These are phyloP conservation scores for Apantesis nais DNA, from an alignment of 2,888 invertebrate genomes.

Conservation along the genomic window DNA sequence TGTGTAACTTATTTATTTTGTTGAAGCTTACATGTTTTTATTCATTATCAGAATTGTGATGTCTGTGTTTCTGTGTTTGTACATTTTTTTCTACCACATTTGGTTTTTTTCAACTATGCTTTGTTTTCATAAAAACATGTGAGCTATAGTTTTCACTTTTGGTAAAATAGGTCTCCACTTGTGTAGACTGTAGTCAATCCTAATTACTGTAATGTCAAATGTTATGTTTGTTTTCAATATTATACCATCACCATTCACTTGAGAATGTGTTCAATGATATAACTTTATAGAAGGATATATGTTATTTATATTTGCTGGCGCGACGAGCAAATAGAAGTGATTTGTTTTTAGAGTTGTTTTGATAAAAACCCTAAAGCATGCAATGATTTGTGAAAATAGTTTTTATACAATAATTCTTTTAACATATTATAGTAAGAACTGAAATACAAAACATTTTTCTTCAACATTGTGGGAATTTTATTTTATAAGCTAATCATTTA, in stretches of 20 bases:
- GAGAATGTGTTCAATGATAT: slow-evolving; percentile 43
- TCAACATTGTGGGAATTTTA: slow-evolving; percentile 56
- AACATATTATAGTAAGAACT: slow-evolving; percentile 72
- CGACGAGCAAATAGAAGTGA: slow-evolving; percentile 56
- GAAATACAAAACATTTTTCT: slow-evolving; percentile 73
- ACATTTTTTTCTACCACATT: slow-evolving; percentile 36
- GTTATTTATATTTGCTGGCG: slow-evolving; percentile 51
- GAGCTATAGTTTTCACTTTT: slow-evolving; percentile 32
- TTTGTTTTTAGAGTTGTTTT: slow-evolving; percentile 73
- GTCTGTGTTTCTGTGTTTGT: slow-evolving; percentile 35
- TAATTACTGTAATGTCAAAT: slow-evolving; percentile 35
- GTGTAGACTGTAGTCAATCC: slow-evolving; percentile 30
- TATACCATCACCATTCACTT: slow-evolving; percentile 33
- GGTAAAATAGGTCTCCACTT: slow-evolving; percentile 30
- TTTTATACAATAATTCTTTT: slow-evolving; percentile 76
- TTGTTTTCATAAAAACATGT: slow-evolving; percentile 45
- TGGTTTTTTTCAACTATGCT: slow-evolving; percentile 25
- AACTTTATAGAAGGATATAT: slow-evolving; percentile 46
- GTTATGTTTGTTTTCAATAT: slow-evolving; percentile 42
- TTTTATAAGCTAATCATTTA: too few species aligned
- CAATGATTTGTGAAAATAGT: slow-evolving; percentile 70
- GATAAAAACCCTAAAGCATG: slow-evolving; percentile 59
- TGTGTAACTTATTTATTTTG: slow-evolving; percentile 42
- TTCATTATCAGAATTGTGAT: slow-evolving; percentile 27
- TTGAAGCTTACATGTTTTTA: slow-evolving; percentile 51